Evolutionary conservation across 2,113 vertebrate genomes (phyloP), one percentile per base, ranked within the genome.

Genomic region (Zeus faber): DNA sequence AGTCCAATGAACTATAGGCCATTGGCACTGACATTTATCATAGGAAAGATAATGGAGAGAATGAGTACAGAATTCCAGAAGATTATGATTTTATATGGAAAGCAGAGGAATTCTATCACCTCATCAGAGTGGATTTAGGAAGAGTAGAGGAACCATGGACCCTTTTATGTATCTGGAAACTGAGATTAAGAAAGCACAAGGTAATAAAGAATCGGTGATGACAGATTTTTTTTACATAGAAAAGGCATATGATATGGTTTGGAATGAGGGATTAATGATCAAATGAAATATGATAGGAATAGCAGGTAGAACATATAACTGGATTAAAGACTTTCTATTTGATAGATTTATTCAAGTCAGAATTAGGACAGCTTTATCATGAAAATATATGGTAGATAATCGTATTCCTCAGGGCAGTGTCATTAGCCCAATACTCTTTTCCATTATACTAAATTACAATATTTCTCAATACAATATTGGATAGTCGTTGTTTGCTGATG

Each of bases 71-170:
- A n/a, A n/a, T n/a, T n/a, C n/a, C n/a, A n/a, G n/a, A n/a, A n/a
- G 43, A 40, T 5, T 46, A 9, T 46, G 11, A 3, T 16, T n/a
- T 14, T 14, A 18, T 11, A 6, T 57, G 2, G 25, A 57, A 16
- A 23, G 10, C 2, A 31, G 43, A 16, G 54, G 54, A 3, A 8
- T 47, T 27, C 2, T 57, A 20, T 9, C 54, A 7, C 6, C 5
- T 9, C 17, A 11, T 23, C 29, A 58, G 29, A 58, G 44, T 48
- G 44, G 44, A 2, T 58, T 48, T 9, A 58, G 55, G 20, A 48
- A 37, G 24, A 29, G 27, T 6, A 25, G 55, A 10, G 3, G 11
- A 6, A 33, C 18, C n/a, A 45, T 46, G 24, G 54, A 44, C 11
- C 9, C 41, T 21, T 6, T 22, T 2, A 21, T 23, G 3, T 20